Evolutionary conservation across 2,797 vertebrate species (phyloP).

Genomic region (Graptemys geographica): DNA sequence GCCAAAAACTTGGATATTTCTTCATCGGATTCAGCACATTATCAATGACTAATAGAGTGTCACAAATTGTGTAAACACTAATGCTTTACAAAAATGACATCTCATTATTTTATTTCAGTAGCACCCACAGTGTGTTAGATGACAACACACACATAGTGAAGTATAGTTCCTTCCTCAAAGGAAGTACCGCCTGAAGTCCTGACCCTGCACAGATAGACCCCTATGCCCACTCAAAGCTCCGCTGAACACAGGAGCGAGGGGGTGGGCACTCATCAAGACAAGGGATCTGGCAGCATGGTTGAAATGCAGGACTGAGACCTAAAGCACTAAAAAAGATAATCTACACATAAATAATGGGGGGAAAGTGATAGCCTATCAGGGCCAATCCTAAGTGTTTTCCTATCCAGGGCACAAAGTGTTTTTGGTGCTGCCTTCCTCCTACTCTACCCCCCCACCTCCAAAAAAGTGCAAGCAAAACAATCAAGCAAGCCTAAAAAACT

Average conservation of each 20-base stretch:
- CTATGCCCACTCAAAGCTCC: background rate
- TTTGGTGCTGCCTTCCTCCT: background rate
- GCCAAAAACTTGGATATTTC: background rate
- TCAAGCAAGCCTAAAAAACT: background rate
- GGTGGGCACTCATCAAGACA: background rate
- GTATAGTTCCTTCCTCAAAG: background rate
- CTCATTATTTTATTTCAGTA: background rate
- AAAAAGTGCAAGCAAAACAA: background rate
- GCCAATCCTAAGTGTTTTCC: background rate
- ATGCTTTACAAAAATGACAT: background rate
- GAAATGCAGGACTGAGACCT: background rate
- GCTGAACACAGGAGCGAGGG: background rate
- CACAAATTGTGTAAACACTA: fast-evolving
- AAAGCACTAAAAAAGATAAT: background rate
- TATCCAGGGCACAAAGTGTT: background rate
- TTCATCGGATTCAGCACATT: background rate
- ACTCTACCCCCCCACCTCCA: no score
- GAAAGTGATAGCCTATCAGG: background rate
- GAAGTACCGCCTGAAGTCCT: background rate
- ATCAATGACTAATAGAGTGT: background rate
- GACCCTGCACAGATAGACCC: background rate
- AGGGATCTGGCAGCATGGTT: background rate
- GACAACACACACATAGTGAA: background rate
- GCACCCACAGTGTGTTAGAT: fast-evolving
- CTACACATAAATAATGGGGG: background rate